Conservation (phyloP, 23 tunicate species). For the Halocynthia aurantium region DNA sequence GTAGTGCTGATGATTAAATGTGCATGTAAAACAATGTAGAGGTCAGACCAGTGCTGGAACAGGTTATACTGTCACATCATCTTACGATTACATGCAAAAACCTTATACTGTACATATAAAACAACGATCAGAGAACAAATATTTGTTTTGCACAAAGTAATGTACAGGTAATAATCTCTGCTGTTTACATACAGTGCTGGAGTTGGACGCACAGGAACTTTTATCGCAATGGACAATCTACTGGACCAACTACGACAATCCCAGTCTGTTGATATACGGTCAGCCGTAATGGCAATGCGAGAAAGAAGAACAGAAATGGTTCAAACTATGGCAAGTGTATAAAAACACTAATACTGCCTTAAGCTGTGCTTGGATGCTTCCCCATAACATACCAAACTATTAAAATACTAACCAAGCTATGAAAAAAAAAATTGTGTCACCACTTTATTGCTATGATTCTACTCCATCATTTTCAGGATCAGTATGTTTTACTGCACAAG, state of each 20-base stretch:
- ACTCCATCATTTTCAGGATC: constrained; percentile 21
- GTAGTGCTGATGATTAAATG: too few relatives aligned
- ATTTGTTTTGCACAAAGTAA: too few relatives aligned
- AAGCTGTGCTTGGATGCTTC: too few relatives aligned
- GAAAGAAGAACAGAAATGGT: constrained; percentile 58
- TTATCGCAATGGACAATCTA: constrained; percentile 38
- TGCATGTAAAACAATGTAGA: too few relatives aligned
- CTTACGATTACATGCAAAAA: too few relatives aligned
- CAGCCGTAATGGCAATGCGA: constrained; percentile 38
- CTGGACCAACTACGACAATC: constrained; percentile 29
- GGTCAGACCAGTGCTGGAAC: too few relatives aligned
- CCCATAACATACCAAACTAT: too few relatives aligned
- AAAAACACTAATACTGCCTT: not conserved
- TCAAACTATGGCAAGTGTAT: constrained; percentile 35
- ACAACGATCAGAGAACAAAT: too few relatives aligned
- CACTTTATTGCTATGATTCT: not conserved
- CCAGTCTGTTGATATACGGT: constrained; percentile 21
- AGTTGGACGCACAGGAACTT: constrained; percentile 61
- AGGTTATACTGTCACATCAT: too few relatives aligned
- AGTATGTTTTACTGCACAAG: constrained; percentile 34
- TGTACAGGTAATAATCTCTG: too few relatives aligned
- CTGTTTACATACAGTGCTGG: constrained; percentile 34
- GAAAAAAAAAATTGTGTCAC: not conserved
- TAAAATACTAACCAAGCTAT: not conserved
- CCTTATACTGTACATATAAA: too few relatives aligned